Evolutionary conservation across 2,888 invertebrate genomes (phyloP), one percentile per base, ranked within the genome.

Genomic region (Chloroclysta siterata): DNA sequence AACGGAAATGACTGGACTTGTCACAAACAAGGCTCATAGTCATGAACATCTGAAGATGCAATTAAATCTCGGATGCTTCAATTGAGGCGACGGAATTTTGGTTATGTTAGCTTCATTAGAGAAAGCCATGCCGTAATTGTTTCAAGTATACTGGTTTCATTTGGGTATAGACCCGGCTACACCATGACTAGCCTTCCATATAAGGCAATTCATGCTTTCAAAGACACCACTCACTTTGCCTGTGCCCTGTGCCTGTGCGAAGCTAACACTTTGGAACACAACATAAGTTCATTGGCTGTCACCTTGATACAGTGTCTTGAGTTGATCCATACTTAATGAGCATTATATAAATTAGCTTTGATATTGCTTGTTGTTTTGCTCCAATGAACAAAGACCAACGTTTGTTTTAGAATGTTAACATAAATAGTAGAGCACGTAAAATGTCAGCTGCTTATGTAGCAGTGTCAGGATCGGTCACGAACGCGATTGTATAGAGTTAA

Each of bases 1-100:
- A 76, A 68, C 80, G 82, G 83, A 82, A 78, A 77, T 74, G 74
- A 73, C 75, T 76, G 72, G 71, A 72, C 71, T 73, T 67, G 74
- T 76, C 76, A 78, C 72, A 71, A 66, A 66, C 58, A 62, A 54
- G 60, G 55, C 33, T 58, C 63, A 57, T 58, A 14, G 46, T 48
- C 53, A 54, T 47, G 41, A 62, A 33, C 11, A 42, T 50, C 28
- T 28, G n/a, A 33, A 59, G 59, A 53, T 17, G 39, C 53, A 47
- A 60, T 58, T 57, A 57, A 62, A 60, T 51, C 2, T 36, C 44
- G 28, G 11, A 57, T 60, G 60, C 56, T 59, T 48, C 47, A 53
- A 48, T 56, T 56, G 52, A 50, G 5, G 22, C 50, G 14, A n/a
- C 53, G 41, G 13, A 39, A 8, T 7, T 28, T 33, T 14, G 29